A percentile compares a stretch with the other conserved stretches of the same genome.
Conservation (phyloP, 2,797 vertebrate genomes). For the Periophthalmus magnuspinnatus region DNA sequence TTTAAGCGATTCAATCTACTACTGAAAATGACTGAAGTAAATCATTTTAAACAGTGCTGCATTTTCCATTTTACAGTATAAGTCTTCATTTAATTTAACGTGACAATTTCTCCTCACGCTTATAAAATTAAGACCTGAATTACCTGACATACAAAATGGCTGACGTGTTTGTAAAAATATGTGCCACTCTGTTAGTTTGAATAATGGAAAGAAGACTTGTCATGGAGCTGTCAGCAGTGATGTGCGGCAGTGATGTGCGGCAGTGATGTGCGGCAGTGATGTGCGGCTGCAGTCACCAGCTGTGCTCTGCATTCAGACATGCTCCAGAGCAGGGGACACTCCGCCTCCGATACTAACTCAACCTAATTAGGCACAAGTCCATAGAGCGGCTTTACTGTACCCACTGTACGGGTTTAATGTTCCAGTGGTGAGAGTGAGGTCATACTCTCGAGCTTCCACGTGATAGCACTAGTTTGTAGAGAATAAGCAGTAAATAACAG, state of each 20-base stretch:
- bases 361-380: conserved; percentile 4
- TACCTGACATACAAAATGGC: neutral
- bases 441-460: neutral
- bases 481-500: too few relatives aligned
- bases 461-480: too few relatives aligned
- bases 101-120: neutral
- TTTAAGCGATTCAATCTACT: too few relatives aligned
- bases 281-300: conserved; percentile 12
- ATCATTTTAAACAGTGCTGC: too few relatives aligned
- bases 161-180: neutral
- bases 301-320: conserved; percentile 1
- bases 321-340: neutral
- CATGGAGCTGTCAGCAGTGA: neutral
- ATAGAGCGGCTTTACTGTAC: neutral
- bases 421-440: neutral
- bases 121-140: neutral
- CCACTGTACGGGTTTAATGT: neutral
- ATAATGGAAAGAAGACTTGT: conserved; percentile 1
- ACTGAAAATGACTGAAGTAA: too few relatives aligned
- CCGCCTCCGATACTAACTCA: neutral
- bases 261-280: conserved; percentile 14
- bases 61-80: too few relatives aligned
- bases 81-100: neutral
- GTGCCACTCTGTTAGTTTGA: conserved; percentile 3
- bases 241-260: conserved; percentile 12